Evolutionary conservation across 2,888 invertebrate genomes (phyloP).

Genomic region (Trileptium ribeirensis): DNA sequence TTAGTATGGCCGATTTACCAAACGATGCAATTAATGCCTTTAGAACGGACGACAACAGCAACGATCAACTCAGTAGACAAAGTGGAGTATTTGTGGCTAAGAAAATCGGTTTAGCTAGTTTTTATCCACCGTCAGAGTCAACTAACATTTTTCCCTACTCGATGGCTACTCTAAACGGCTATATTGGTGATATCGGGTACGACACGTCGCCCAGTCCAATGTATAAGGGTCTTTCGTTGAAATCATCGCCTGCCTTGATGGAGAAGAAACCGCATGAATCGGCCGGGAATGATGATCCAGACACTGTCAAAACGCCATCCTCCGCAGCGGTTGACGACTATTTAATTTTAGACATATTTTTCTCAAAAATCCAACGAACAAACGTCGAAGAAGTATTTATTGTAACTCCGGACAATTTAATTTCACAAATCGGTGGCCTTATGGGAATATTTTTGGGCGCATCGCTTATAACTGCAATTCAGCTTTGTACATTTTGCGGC

Average conservation of each 20-base stretch:
- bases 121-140: too few species aligned
- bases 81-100: background rate
- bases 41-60: background rate
- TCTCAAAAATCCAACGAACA: conserved; percentile 11
- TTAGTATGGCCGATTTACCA: conserved; percentile 13
- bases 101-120: too few species aligned
- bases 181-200: background rate
- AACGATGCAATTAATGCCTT: background rate
- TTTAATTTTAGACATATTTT: conserved; percentile 8
- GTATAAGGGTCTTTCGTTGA: background rate
- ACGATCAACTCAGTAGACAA: background rate
- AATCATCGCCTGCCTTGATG: background rate
- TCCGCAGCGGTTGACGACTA: background rate
- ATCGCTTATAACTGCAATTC: conserved; percentile 10
- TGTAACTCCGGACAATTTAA: conserved; percentile 15
- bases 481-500: background rate
- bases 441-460: conserved; percentile 16
- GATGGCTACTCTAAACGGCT: background rate
- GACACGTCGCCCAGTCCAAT: too few species aligned
- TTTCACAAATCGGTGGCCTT: conserved; percentile 14
- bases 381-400: conserved; percentile 15
- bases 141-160: too few species aligned
- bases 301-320: background rate
- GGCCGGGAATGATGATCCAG: background rate
- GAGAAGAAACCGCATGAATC: background rate